Conservation (phyloP, 2,113 vertebrate species). For the Aptenodytes patagonicus region DNA sequence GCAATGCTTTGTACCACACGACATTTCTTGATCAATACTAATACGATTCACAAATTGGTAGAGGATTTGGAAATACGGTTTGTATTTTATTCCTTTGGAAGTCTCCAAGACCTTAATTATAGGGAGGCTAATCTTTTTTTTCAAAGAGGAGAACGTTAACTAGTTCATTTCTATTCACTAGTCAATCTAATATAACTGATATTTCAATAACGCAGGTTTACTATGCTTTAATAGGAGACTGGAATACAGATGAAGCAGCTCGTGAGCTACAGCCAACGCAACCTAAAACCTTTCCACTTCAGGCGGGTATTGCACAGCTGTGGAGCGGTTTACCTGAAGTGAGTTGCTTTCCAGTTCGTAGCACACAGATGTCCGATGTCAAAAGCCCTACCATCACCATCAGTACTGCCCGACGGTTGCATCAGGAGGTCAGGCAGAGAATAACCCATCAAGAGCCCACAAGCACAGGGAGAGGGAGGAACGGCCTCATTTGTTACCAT, state of each 20-base stretch:
- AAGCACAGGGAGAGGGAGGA: background rate
- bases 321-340: rapidly evolving
- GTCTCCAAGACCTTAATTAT: background rate
- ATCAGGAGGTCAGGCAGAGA: background rate
- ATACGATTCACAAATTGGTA: background rate
- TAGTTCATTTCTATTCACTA: background rate
- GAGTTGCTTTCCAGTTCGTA: rapidly evolving
- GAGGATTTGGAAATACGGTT: background rate
- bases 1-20: background rate
- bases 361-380: background rate
- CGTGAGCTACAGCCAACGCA: background rate
- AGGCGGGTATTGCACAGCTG: background rate
- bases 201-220: background rate
- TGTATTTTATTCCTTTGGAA: background rate
- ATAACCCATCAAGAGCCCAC: rapidly evolving
- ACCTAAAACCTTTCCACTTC: background rate
- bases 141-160: background rate
- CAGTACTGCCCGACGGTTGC: background rate
- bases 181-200: background rate
- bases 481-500: background rate
- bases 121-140: background rate
- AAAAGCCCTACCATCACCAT: background rate
- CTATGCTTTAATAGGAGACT: background rate
- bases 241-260: background rate
- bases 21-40: background rate